These are phyloP conservation scores for Hypocryptadius cinnamomeus DNA, from an alignment of 2,113 vertebrate genomes.

Conservation along the genomic window DNA sequence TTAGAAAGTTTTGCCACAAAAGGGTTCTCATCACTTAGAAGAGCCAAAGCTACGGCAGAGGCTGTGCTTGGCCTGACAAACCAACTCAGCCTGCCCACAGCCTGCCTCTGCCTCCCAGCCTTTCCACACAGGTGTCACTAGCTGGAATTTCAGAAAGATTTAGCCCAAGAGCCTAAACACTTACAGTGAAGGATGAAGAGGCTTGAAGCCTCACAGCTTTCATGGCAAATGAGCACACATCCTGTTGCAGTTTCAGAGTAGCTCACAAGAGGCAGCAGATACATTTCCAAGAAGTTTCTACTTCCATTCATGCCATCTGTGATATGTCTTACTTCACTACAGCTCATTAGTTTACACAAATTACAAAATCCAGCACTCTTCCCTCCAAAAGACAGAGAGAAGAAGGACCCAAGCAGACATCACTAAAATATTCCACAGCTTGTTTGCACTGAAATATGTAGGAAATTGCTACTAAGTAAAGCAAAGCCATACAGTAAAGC, in stretches of 20 bases:
- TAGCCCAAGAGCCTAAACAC: not conserved
- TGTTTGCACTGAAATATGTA: not conserved
- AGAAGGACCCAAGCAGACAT: not conserved
- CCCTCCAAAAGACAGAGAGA: not conserved
- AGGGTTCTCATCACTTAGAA: not conserved
- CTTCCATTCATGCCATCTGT: not conserved
- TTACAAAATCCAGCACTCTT: not conserved
- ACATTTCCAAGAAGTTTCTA: not conserved
- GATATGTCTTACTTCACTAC: not conserved
- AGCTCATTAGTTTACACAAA: not conserved
- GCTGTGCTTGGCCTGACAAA: not conserved
- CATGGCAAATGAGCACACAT: not conserved
- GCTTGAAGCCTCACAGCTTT: not conserved
- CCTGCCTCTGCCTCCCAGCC: not conserved
- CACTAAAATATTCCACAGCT: not conserved
- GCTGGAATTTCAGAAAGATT: not conserved
- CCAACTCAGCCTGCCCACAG: not conserved
- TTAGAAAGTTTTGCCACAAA: not conserved
- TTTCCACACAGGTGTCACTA: not conserved
- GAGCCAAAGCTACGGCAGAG: fast-evolving
- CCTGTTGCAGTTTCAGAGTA: not conserved
- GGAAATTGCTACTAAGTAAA: not conserved
- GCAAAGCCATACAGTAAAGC: not conserved
- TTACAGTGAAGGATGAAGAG: not conserved
- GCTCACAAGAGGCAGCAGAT: constrained; percentile 49